A percentile compares a stretch with the other conserved stretches of the same genome.
Evolutionary conservation across 2,113 vertebrate genomes (phyloP).

Genomic region (Lophochroa leadbeateri): DNA sequence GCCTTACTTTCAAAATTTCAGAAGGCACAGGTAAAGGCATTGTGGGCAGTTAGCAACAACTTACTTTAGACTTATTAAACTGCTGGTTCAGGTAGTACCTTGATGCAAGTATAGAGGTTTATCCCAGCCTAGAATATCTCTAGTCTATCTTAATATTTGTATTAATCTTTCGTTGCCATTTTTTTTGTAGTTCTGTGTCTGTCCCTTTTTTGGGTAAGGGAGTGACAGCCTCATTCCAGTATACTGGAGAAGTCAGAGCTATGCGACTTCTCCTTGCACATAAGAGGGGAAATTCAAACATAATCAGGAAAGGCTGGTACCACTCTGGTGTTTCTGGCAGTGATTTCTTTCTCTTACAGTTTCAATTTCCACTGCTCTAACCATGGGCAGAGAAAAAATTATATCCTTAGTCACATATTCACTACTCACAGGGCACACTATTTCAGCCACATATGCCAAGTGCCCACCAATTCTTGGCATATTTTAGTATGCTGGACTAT

Average conservation of each 20-base stretch:
- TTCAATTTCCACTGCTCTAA: not conserved
- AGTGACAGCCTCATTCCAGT: not conserved
- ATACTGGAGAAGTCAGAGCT: not conserved
- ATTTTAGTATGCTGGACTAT: not conserved
- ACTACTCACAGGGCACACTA: not conserved
- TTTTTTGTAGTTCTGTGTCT: not conserved
- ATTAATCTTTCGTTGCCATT: not conserved
- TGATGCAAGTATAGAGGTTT: not conserved
- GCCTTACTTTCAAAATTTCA: not conserved
- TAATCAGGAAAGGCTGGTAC: not conserved
- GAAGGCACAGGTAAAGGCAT: not conserved
- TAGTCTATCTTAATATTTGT: not conserved
- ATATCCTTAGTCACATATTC: not conserved
- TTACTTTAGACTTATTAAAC: not conserved
- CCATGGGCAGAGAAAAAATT: not conserved
- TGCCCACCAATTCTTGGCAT: not conserved
- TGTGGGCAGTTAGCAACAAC: not conserved
- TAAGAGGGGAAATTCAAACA: not conserved
- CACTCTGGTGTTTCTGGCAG: not conserved
- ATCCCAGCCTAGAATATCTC: not conserved
- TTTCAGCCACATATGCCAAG: not conserved
- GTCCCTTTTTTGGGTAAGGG: not conserved
- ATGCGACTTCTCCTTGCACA: not conserved
- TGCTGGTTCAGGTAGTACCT: not conserved
- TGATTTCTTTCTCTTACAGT: slow-evolving; percentile 12